Evolutionary conservation across 1,140 invertebrate species (phyloP).

Genomic region (Stegodyphus dumicola): DNA sequence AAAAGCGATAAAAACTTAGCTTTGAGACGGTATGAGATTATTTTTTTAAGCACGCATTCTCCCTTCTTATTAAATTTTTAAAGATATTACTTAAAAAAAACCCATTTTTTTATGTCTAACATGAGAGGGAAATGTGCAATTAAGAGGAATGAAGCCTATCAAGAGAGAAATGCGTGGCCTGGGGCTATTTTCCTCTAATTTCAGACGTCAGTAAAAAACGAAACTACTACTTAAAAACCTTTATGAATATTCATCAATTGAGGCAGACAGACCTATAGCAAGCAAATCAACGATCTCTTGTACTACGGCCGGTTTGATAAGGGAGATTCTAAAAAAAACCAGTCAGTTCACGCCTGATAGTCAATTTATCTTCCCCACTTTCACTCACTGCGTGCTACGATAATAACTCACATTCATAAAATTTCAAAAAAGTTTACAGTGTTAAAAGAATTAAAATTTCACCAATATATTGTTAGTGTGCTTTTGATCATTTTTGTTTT

Average conservation of each 20-base stretch:
- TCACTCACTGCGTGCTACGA: too few relatives aligned
- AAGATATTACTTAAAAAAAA: conserved; percentile 2
- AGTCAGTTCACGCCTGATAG: conserved; percentile 10
- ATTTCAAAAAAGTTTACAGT: too few relatives aligned
- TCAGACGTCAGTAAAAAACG: conserved; percentile 25
- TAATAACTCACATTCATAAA: too few relatives aligned
- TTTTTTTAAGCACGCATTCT: conserved; percentile 1
- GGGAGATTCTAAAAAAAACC: background rate
- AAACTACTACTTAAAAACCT: conserved; percentile 19
- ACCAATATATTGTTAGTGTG: too few relatives aligned
- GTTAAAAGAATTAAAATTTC: too few relatives aligned
- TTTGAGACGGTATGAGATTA: too few relatives aligned
- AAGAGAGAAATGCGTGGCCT: conserved; percentile 25
- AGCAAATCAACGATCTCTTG: conserved; percentile 7
- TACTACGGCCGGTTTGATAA: conserved; percentile 8
- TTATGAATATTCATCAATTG: conserved; percentile 42
- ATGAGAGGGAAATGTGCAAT: conserved; percentile 19
- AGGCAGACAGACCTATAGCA: background rate
- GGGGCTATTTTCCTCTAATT: conserved; percentile 16
- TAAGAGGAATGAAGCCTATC: conserved; percentile 36
- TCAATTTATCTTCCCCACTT: background rate
- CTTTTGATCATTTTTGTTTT: too few relatives aligned
- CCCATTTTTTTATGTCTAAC: background rate
- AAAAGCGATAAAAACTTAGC: background rate
- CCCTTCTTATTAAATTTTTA: conserved; percentile 48